A percentile compares a stretch with the other conserved stretches of the same genome.
phyloP scores from a whole-genome alignment of 2,888 invertebrate genomes.

The Eledone cirrhosa region DNA sequence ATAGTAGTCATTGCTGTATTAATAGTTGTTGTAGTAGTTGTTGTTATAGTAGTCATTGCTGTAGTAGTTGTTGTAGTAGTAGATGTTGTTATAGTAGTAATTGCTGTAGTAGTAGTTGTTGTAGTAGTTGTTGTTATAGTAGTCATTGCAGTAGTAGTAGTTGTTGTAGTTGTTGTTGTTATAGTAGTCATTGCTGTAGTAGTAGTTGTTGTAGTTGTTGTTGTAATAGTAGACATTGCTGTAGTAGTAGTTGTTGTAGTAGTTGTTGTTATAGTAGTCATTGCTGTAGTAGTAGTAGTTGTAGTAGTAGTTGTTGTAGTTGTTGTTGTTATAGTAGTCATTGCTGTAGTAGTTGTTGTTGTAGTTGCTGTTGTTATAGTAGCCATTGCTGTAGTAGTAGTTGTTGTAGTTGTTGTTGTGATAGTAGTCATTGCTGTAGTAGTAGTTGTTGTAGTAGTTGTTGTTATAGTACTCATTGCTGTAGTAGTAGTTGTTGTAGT shows the following conservation, averaged over 20 bases:
- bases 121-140: background rate
- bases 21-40: background rate
- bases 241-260: background rate
- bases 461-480: background rate
- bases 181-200: background rate
- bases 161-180: background rate
- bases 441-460: conserved; percentile 1
- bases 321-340: conserved; percentile 26
- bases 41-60: background rate
- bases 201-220: background rate
- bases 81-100: background rate
- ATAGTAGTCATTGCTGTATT: background rate
- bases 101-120: too few species aligned
- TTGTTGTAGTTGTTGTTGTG: conserved; percentile 16
- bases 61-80: background rate
- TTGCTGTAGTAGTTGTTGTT: too few species aligned
- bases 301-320: conserved; percentile 27
- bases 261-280: background rate
- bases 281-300: conserved; percentile 1
- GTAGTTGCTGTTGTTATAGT: conserved; percentile 16
- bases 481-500: conserved; percentile 5
- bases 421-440: too few species aligned
- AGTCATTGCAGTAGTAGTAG: background rate
- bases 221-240: background rate
- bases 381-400: conserved; percentile 5